phyloP scores from a whole-genome alignment of 2,888 invertebrate genomes.

The Micropterix aruncella region DNA sequence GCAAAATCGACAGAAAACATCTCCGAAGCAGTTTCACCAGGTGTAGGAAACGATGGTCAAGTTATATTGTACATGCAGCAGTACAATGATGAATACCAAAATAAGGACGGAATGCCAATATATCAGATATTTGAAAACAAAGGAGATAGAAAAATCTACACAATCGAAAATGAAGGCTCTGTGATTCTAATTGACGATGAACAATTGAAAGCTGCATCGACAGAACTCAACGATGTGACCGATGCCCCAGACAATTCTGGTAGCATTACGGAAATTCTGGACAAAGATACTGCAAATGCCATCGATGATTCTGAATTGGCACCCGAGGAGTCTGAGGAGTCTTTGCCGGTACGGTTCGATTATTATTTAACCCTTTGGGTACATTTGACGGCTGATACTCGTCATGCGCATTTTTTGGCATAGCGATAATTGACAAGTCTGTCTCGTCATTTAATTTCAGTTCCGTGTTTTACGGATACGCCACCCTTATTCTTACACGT shows the following conservation, averaged over 20 bases:
- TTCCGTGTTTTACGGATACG: too few species aligned
- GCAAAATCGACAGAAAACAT: too few species aligned
- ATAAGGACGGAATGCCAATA: conserved; percentile 18
- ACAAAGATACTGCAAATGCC: neutral
- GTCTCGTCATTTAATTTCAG: too few species aligned
- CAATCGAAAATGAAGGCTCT: conserved; percentile 22
- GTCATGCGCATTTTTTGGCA: too few species aligned
- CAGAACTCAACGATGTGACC: neutral
- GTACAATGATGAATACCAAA: neutral
- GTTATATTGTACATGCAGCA: neutral
- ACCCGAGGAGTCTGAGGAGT: too few species aligned
- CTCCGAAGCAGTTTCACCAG: neutral
- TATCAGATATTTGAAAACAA: conserved; percentile 33
- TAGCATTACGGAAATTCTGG: neutral
- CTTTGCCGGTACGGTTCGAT: too few species aligned
- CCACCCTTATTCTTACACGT: too few species aligned
- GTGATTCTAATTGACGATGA: neutral
- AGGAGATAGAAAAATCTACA: conserved; percentile 27
- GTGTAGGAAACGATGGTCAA: neutral
- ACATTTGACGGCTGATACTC: too few species aligned
- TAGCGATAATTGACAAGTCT: too few species aligned
- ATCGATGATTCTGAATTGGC: too few species aligned
- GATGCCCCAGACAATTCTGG: neutral
- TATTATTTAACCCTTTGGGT: too few species aligned
- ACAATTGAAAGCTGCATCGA: neutral